Evolutionary conservation across 2,888 invertebrate species (phyloP).

Genomic region (Ariolimax columbianus): DNA sequence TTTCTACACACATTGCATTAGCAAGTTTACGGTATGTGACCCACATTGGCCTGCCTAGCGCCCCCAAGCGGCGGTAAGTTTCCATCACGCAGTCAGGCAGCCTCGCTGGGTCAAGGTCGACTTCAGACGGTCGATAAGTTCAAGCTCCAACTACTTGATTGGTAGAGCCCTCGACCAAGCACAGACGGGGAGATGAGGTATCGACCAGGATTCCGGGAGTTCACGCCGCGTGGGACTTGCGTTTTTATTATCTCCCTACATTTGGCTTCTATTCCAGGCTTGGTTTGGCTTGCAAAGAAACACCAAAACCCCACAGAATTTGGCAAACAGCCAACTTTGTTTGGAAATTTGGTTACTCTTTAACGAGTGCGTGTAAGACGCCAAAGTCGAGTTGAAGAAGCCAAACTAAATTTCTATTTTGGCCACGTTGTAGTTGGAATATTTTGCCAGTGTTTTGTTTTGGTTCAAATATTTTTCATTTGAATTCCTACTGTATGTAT

Average conservation of each 20-base stretch:
- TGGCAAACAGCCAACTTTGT: background rate
- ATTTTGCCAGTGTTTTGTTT: too few species aligned
- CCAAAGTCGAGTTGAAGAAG: too few species aligned
- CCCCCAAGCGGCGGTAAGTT: conserved; percentile 15
- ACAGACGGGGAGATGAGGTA: background rate
- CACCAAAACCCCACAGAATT: background rate
- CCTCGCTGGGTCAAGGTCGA: background rate
- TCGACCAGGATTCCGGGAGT: background rate
- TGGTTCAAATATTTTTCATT: too few species aligned
- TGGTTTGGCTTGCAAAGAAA: background rate
- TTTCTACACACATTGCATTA: background rate
- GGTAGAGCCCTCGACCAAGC: background rate
- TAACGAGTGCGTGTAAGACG: too few species aligned
- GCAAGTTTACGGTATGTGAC: conserved; percentile 10
- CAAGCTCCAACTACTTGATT: conserved; percentile 10
- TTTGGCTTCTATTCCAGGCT: background rate
- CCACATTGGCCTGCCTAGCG: background rate
- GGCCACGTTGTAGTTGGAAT: too few species aligned
- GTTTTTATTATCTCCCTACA: background rate
- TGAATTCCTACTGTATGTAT: too few species aligned
- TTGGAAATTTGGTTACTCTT: too few species aligned
- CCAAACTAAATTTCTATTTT: too few species aligned
- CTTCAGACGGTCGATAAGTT: conserved; percentile 35
- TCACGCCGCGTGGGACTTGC: background rate
- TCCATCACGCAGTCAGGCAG: conserved; percentile 33